Percentiles rank a stretch among this genome's conserved stretches.
Conservation (phyloP, 2,797 vertebrate genomes). For the Menidia menidia region DNA sequence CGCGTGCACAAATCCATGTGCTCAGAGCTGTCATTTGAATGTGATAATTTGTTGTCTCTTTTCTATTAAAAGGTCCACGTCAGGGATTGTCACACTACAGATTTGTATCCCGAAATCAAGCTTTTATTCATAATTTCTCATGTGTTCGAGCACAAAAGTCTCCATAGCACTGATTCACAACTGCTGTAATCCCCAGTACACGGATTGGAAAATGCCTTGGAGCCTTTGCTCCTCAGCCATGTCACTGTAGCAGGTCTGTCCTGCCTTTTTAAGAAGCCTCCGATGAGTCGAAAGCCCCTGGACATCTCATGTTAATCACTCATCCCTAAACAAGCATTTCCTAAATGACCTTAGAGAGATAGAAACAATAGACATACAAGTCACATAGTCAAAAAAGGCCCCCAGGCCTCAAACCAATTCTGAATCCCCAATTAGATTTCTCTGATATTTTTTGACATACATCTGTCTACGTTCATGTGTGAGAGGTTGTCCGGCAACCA, state of each 20-base stretch:
- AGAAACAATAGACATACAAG: constrained; percentile 65
- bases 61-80: constrained; percentile 42
- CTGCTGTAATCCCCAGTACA: constrained; percentile 30
- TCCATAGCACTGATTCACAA: constrained; percentile 34
- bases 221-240: constrained; percentile 54
- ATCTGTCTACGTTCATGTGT: constrained; percentile 37
- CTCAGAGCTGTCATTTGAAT: constrained; percentile 51
- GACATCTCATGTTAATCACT: constrained; percentile 81
- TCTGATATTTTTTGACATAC: constrained; percentile 61
- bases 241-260: constrained; percentile 71
- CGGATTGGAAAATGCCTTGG: constrained; percentile 53
- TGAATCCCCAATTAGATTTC: constrained; percentile 77
- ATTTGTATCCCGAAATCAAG: constrained; percentile 17
- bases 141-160: constrained; percentile 30
- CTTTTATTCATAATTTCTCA: constrained; percentile 14
- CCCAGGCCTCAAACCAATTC: constrained; percentile 76
- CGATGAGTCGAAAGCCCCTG: constrained; percentile 76
- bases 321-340: constrained; percentile 78
- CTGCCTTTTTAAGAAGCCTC: constrained; percentile 72
- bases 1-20: constrained; percentile 13
- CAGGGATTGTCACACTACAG: constrained; percentile 20
- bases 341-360: constrained; percentile 76
- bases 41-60: constrained; percentile 63
- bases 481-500: constrained; percentile 64
- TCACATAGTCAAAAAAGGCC: constrained; percentile 67